Base-by-base conservation (phyloP, 1,140 invertebrate genomes). In the Hesperophylax magnus region DNA sequence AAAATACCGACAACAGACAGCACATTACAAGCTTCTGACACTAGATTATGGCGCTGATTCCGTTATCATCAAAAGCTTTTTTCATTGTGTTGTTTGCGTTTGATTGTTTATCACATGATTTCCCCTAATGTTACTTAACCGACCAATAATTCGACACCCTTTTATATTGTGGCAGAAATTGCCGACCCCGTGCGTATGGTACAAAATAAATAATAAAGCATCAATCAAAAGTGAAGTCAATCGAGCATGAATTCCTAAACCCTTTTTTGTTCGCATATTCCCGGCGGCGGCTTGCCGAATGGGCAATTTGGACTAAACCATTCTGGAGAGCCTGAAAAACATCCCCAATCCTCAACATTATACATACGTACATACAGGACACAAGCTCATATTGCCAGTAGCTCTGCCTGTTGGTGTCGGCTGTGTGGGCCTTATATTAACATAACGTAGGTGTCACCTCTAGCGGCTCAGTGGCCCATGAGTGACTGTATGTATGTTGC, bases 381-480 rank as follows among this genome's bases (percentile, higher is more conserved):
- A 17, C 20, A 20, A 15, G 20, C 20, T 18, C 20, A 58, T 58
- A n/a, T 58, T 20, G 20, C 20, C 17, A 17, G 17, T 20, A 6
- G 56, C 11, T 22, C 56, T 58, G n/a, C 11, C 56, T n/a, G n/a
- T 1, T 58, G 18, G 17, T 56, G 17, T 56, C 18, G 17, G 17
- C 17, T 20, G 17, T n/a, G 17, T 56, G 17, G 17, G 17, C 8
- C 14, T 17, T 20, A 11, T 67, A 34, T 34, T 17, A 67, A 39
- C 20, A 67, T 67, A 67, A 56, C 24, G 31, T 75, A 58, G 20
- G 24, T 75, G 22, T 72, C 34, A 67, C 69, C 52, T 31, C 71
- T 54, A 54, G 5, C 53, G 52, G 11, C 52, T 58, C 22, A 75
- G 22, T 22, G 18, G 27, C 53, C 54, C 22, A 27, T 75, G 24